Evolutionary conservation across 2,797 vertebrate genomes (phyloP).

Genomic region (Sebastes dallii): DNA sequence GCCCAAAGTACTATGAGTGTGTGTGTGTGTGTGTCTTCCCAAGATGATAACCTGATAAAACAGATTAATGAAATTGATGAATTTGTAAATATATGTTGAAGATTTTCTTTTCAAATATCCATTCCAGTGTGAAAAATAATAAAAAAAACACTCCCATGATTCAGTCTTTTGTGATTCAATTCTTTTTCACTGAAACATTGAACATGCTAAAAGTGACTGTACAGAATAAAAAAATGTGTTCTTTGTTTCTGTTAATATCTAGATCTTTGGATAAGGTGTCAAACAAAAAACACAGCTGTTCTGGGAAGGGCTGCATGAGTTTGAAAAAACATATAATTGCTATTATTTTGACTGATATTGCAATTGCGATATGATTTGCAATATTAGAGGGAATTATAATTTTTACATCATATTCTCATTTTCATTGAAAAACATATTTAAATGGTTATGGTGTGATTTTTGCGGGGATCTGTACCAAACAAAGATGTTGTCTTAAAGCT

Average conservation of each 20-base stretch:
- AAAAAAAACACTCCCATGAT: neutral
- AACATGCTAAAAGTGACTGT: neutral
- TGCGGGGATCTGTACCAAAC: no score
- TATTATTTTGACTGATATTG: no score
- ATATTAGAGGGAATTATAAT: no score
- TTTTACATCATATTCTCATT: no score
- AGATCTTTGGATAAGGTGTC: neutral
- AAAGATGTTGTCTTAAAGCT: no score
- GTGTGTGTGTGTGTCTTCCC: neutral
- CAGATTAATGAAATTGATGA: conserved; percentile 6
- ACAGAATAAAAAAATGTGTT: neutral
- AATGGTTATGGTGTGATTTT: no score
- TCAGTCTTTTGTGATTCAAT: neutral
- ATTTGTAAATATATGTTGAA: conserved; percentile 58
- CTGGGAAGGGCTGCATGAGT: no score
- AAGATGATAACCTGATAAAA: neutral
- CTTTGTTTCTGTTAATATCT: neutral
- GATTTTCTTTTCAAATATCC: conserved; percentile 38
- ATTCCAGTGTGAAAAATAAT: conserved; percentile 64
- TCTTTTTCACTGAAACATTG: neutral
- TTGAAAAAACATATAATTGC: no score
- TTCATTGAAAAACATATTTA: no score
- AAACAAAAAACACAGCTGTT: neutral
- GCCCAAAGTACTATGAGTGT: neutral
- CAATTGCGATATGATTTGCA: no score